Conservation (phyloP, 1,140 invertebrate genomes). For the Eubasilissa regina region DNA sequence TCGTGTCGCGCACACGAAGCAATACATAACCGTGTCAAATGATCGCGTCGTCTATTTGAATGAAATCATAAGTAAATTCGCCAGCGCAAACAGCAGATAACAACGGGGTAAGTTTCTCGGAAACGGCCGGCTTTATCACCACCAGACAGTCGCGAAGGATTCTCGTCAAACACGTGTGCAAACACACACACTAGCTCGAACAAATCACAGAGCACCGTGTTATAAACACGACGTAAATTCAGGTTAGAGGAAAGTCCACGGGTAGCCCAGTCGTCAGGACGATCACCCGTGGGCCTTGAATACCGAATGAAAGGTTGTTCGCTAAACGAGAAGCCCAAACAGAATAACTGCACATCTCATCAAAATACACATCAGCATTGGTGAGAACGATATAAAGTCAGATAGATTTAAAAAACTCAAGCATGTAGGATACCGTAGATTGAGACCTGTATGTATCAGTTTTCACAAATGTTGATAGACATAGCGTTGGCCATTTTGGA, state of each 20-base stretch:
- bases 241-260: neutral
- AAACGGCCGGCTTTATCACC: neutral
- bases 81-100: neutral
- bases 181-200: neutral
- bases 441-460: too few species aligned
- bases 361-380: too few species aligned
- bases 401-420: too few species aligned
- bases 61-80: conserved; percentile 11
- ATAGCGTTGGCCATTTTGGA: too few species aligned
- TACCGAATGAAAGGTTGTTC: neutral
- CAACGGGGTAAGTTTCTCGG: neutral
- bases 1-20: too few species aligned
- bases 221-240: neutral
- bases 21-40: too few species aligned
- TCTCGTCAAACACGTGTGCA: neutral
- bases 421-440: too few species aligned
- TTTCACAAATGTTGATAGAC: too few species aligned
- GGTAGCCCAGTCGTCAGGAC: too few species aligned
- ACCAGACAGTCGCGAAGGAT: neutral
- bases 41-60: neutral
- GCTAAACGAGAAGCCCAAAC: too few species aligned
- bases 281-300: conserved; percentile 18
- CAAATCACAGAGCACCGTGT: conserved; percentile 7
- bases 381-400: too few species aligned
- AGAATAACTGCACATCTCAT: too few species aligned